Evolutionary conservation across 2,888 invertebrate species (phyloP).

Genomic region (Brachypalpus laphriformis): DNA sequence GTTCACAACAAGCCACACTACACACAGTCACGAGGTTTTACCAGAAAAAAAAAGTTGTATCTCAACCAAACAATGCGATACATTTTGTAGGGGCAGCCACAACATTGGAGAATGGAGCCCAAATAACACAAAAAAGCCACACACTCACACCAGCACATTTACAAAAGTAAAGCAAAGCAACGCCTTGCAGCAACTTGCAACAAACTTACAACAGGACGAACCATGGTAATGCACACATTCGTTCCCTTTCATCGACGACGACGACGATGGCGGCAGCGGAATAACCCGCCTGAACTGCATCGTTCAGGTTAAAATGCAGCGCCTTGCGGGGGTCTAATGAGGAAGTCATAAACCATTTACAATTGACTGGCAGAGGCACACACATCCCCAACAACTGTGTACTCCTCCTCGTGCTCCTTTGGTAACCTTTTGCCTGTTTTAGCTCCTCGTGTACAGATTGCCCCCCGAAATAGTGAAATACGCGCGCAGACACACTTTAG

Average conservation of each 20-base stretch:
- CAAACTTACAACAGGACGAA: constrained; percentile 58
- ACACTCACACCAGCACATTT: too few relatives aligned
- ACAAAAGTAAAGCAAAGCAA: constrained; percentile 36
- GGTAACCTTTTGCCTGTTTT: constrained; percentile 32
- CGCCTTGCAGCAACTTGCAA: constrained; percentile 59
- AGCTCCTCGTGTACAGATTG: constrained; percentile 23
- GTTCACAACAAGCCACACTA: constrained; percentile 32
- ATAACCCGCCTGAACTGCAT: constrained; percentile 57
- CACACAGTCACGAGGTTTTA: constrained; percentile 60
- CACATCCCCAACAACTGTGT: constrained; percentile 3
- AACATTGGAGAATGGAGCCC: constrained; percentile 28
- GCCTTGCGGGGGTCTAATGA: constrained; percentile 60
- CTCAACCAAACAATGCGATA: constrained; percentile 66
- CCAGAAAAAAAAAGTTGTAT: constrained; percentile 39
- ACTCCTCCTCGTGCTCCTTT: constrained; percentile 53
- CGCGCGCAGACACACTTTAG: constrained; percentile 32
- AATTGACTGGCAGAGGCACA: constrained; percentile 57
- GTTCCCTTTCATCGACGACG: background rate
- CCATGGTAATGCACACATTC: constrained; percentile 14
- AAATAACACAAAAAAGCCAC: constrained; percentile 4
- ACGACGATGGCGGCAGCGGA: constrained; percentile 23
- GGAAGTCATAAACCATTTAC: constrained; percentile 70
- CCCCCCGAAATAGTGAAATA: constrained; percentile 39
- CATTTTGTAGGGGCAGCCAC: constrained; percentile 37
- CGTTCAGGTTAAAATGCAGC: constrained; percentile 50